Base-by-base conservation (phyloP, 2,888 invertebrate species). In the Omphaloscelis lunosa region DNA sequence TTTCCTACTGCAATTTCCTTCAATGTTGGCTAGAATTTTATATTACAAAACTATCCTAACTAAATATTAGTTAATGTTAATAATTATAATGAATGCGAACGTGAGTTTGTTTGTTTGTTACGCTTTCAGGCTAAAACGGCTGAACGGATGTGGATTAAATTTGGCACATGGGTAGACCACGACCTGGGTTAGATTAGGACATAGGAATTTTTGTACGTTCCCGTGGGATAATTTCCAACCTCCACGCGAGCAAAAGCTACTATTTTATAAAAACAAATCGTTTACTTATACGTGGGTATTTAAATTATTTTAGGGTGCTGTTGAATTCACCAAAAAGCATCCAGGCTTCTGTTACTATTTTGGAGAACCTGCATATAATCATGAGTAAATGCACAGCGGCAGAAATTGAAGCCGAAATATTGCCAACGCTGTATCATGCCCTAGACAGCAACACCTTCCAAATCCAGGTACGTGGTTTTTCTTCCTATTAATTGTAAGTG, bases 301-400 rank as follows among this genome's bases (percentile, higher is more conserved):
- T n/a, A 4, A 53, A 41, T 83, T 86, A 84, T 92, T 93, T 89
- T 88, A 98, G 98, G 93, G 97, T 96, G 85, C 97, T 99, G 77
- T 98, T 98, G 95, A 97, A 97, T 84, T 97, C 98, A 70, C 98
- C 98, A 41, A 98, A 98, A 95, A 98, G 98, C 78, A 98, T 98
- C 80, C 98, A 98, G 94, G 99, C 99, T 20, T 98, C 98, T 0
- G 99, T 99, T 11, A 98, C 98, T 69, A 97, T 99, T 78, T 95
- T 99, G 90, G 99, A 99, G 95, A 99, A 99, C 94, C 96, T 99
- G 89, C 99, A 99, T 94, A 96, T 98, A 83, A 98, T 99, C 84
- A 97, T 99, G 93, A 98, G 98, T 92, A 99, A 99, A 95, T 98
- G 99, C 80, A 98, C 98, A 23, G 96, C 97, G 66, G 98, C 98